phyloP scores from a whole-genome alignment of 1,140 invertebrate species.

The Drosophila fuyamai region DNA sequence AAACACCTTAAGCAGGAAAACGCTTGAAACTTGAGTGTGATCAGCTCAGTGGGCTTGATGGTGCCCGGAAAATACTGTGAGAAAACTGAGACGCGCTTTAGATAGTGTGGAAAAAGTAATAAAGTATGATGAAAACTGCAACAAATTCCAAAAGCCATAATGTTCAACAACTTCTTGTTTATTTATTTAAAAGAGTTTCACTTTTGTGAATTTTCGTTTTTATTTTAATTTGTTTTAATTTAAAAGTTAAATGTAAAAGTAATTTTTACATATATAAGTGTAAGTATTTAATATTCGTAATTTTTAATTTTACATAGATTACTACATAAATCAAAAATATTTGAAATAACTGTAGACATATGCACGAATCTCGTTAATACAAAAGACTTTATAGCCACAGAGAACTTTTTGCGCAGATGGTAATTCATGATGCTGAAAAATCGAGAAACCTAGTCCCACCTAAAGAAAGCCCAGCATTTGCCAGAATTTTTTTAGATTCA shows the following conservation, averaged over 20 bases:
- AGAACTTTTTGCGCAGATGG: constrained; percentile 4
- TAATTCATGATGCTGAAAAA: not conserved
- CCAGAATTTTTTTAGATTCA: constrained; percentile 4
- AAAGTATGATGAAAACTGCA: not conserved
- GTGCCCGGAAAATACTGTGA: not conserved
- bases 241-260: too few relatives aligned
- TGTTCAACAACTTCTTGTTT: too few relatives aligned
- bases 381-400: not conserved
- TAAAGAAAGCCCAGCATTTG: constrained; percentile 1
- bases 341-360: not conserved
- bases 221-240: too few relatives aligned
- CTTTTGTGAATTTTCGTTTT: too few relatives aligned
- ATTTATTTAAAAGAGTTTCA: too few relatives aligned
- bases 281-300: too few relatives aligned
- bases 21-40: constrained; percentile 50
- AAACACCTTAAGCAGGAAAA: constrained; percentile 62
- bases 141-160: not conserved
- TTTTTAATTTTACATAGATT: too few relatives aligned
- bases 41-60: not conserved
- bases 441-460: constrained; percentile 1
- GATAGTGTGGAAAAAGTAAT: not conserved
- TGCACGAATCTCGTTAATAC: not conserved
- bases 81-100: constrained; percentile 8
- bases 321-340: too few relatives aligned
- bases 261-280: too few relatives aligned